phyloP scores from a whole-genome alignment of 2,113 vertebrate species.

The Cheilinus undulatus region DNA sequence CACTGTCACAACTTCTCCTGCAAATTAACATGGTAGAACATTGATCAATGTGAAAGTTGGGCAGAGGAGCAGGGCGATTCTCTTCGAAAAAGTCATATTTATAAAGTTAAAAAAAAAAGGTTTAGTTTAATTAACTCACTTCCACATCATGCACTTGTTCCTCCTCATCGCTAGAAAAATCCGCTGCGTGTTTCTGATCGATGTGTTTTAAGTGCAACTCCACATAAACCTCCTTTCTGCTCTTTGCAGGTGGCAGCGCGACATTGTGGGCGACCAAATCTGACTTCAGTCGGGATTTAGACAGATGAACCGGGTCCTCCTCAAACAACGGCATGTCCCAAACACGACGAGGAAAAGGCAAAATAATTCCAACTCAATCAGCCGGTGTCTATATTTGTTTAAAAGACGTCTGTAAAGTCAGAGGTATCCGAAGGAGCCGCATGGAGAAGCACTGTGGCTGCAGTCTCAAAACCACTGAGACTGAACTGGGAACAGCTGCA shows the following conservation, averaged over 20 bases:
- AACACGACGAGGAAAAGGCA: neutral
- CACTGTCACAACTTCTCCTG: neutral
- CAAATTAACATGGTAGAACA: neutral
- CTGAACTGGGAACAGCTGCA: slow-evolving; percentile 67
- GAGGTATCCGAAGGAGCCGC: neutral
- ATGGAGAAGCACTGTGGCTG: neutral
- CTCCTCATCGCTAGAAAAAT: slow-evolving; percentile 87
- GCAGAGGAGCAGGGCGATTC: neutral
- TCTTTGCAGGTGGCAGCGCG: slow-evolving; percentile 70
- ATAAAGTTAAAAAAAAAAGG: neutral
- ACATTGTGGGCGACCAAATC: slow-evolving; percentile 80
- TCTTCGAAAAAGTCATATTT: too few species aligned
- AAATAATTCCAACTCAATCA: too few species aligned
- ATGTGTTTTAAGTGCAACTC: slow-evolving; percentile 77
- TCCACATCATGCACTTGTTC: slow-evolving; percentile 53
- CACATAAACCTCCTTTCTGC: slow-evolving; percentile 78
- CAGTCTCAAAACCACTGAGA: neutral
- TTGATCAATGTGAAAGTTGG: neutral
- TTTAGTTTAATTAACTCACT: slow-evolving; percentile 68
- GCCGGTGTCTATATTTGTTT: neutral
- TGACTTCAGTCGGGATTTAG: slow-evolving; percentile 78
- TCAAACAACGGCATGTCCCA: slow-evolving; percentile 77
- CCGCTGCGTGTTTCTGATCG: slow-evolving; percentile 53
- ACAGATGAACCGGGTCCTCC: slow-evolving; percentile 73
- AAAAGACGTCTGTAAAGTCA: neutral